Percentiles rank a stretch among this genome's conserved stretches.
phyloP scores from a whole-genome alignment of 1,140 invertebrate species.

The Drosophila oshimai region DNA sequence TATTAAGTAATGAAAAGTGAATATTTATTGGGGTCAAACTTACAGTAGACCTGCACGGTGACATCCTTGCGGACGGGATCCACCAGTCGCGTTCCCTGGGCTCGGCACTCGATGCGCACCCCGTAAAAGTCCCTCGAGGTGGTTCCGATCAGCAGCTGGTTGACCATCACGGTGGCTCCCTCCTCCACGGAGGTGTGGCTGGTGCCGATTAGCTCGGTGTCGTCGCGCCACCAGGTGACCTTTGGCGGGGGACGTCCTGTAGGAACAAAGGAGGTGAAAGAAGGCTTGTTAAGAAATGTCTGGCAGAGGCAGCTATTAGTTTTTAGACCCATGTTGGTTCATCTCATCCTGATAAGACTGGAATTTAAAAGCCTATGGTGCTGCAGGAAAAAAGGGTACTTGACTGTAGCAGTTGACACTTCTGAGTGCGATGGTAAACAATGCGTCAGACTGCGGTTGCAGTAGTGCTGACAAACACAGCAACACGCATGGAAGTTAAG shows the following conservation, averaged over 20 bases:
- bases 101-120: slow-evolving; percentile 87
- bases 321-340: slow-evolving; percentile 6
- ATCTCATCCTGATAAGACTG: background rate
- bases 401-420: slow-evolving; percentile 40
- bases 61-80: slow-evolving; percentile 85
- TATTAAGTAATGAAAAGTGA: background rate
- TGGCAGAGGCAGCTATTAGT: background rate
- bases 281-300: background rate
- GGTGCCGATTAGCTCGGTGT: slow-evolving; percentile 87
- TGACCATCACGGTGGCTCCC: slow-evolving; percentile 85
- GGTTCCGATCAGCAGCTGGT: slow-evolving; percentile 86
- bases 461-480: slow-evolving; percentile 12
- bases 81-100: slow-evolving; percentile 85
- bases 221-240: slow-evolving; percentile 91
- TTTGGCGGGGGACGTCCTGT: slow-evolving; percentile 88
- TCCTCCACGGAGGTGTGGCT: slow-evolving; percentile 85
- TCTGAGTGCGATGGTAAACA: slow-evolving; percentile 31
- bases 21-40: slow-evolving; percentile 80
- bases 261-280: background rate
- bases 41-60: slow-evolving; percentile 87
- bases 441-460: slow-evolving; percentile 21
- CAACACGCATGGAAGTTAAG: background rate
- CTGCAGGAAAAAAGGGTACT: background rate
- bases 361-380: background rate
- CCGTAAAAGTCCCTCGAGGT: slow-evolving; percentile 86